Evolutionary conservation across 2,113 vertebrate species (phyloP).

Genomic region (Narcine bancroftii): DNA sequence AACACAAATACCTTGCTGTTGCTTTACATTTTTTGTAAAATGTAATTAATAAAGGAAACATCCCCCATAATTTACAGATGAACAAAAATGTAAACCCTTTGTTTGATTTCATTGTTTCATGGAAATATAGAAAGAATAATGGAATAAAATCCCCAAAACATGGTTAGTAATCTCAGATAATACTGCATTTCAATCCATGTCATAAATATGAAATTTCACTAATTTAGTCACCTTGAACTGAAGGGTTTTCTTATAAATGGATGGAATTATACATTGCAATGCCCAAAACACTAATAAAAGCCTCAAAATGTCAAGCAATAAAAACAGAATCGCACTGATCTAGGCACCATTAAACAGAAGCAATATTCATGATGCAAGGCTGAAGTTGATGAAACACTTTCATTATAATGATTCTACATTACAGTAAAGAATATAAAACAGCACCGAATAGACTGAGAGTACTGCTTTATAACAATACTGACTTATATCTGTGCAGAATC

Average conservation of each 20-base stretch:
- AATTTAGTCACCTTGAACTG: slow-evolving; percentile 13
- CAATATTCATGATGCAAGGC: slow-evolving; percentile 19
- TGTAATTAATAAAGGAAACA: neutral
- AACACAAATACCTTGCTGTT: neutral
- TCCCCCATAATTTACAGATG: neutral
- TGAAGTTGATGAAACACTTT: slow-evolving; percentile 24
- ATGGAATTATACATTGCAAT: neutral
- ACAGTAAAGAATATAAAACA: slow-evolving; percentile 15
- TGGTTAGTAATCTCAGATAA: neutral
- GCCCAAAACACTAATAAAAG: slow-evolving; percentile 24
- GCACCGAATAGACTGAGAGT: neutral
- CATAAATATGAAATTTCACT: slow-evolving; percentile 17
- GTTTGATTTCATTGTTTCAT: slow-evolving; percentile 12
- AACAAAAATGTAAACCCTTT: neutral
- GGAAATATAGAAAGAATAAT: neutral
- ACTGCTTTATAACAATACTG: neutral
- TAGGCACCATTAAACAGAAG: slow-evolving; percentile 25
- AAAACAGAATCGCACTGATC: slow-evolving; percentile 29
- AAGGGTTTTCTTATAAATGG: slow-evolving; percentile 12
- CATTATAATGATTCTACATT: slow-evolving; percentile 3
- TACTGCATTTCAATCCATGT: neutral
- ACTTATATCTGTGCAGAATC: neutral
- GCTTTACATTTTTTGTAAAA: neutral
- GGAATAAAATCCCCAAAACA: slow-evolving; percentile 15
- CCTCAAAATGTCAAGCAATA: slow-evolving; percentile 19